Evolutionary conservation across 2,113 vertebrate species (phyloP), one percentile per base, ranked within the genome.

Genomic region (Andinoacara biseriatus): DNA sequence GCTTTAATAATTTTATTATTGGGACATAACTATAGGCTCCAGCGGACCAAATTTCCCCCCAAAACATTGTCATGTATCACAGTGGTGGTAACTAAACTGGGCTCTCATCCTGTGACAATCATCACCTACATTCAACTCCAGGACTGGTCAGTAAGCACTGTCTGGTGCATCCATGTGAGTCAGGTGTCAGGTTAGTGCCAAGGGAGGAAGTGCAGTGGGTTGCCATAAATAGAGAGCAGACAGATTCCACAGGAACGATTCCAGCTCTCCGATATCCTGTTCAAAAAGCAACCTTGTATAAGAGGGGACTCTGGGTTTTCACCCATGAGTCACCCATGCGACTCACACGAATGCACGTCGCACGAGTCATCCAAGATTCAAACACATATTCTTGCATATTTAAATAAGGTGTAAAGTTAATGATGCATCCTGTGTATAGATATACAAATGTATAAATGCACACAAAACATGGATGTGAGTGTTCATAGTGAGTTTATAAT

Each of bases 281-380:
- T 62, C 3, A 79, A 20, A 82, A 60, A 17, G 31, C 29, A 75
- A 59, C 8, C 24, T 61, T 5, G 5, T 31, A 58, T 2, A 17
- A 76, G 57, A 49, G 15, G 20, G 31, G 52, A 18, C 40, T 79
- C 46, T 59, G 83, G 87, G 80, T 86, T 86, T 89, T 87, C 74
- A 88, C 86, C 80, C 18, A 10, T 91, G 92, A 92, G 72, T 94
- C 91, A 94, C 5, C 40, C 13, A 56, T 8, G 18, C 58, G 43
- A 91, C 52, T 92, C 81, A 91, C 57, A 78, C 49, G 62, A 76
- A 77, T 56, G 58, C 31, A 31, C 54, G 33, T 15, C 5, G 4
- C 4, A 7, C 84, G 83, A 90, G 79, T 93, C 91, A 89, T 81
- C 80, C 24, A 9, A 52, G 22, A 18, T 79, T 79, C 79, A 46